Evolutionary conservation across 2,797 vertebrate species (phyloP).

Genomic region (Pseudomugil gertrudae): DNA sequence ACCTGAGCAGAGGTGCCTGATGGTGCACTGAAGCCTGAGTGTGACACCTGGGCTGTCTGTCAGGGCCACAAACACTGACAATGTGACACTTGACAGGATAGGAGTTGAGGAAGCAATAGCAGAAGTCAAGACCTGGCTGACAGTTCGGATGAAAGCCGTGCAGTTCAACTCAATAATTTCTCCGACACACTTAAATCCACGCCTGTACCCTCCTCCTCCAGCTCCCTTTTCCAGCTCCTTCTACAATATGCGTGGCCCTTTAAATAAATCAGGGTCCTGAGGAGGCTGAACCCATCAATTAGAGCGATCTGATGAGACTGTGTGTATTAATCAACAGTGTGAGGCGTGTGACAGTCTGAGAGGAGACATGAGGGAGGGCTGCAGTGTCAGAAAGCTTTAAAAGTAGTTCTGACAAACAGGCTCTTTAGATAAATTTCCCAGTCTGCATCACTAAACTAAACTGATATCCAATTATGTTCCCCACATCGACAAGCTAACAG

Average conservation of each 20-base stretch:
- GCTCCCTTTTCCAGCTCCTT: conserved; percentile 34
- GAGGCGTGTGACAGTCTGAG: conserved; percentile 62
- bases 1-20: conserved; percentile 75
- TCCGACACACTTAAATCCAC: conserved; percentile 63
- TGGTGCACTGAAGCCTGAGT: conserved; percentile 82
- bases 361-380: conserved; percentile 60
- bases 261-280: conserved; percentile 69
- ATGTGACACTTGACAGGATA: conserved; percentile 80
- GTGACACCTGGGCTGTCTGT: conserved; percentile 83
- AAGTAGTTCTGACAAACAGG: conserved; percentile 61
- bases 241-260: conserved; percentile 51
- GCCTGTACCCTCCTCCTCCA: conserved; percentile 38
- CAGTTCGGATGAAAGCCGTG: conserved; percentile 74
- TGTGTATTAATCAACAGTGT: conserved; percentile 75
- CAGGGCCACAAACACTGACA: conserved; percentile 79
- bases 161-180: conserved; percentile 72
- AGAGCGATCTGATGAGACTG: conserved; percentile 65
- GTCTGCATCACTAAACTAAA: conserved; percentile 75
- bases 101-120: conserved; percentile 74
- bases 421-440: conserved; percentile 71
- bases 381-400: conserved; percentile 59
- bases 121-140: conserved; percentile 76
- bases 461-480: conserved; percentile 80
- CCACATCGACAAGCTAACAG: conserved; percentile 69
- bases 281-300: conserved; percentile 73